Evolutionary conservation across 2,797 vertebrate species (phyloP).

Genomic region (Arrhamphus sclerolepis): DNA sequence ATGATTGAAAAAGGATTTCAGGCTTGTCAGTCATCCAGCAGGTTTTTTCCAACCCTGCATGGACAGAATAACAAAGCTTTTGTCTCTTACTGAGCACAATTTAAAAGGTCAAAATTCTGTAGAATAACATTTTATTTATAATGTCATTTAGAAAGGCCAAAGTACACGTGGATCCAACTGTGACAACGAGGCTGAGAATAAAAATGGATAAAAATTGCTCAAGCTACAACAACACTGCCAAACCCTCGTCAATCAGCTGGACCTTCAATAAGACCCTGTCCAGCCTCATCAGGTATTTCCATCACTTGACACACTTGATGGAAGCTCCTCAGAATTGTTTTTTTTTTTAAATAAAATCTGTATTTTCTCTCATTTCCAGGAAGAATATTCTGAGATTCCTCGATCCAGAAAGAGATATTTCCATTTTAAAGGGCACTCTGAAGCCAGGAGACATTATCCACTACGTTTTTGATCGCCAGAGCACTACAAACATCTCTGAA

Average conservation of each 20-base stretch:
- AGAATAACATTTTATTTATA: neutral
- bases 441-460: constrained; percentile 94
- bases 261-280: constrained; percentile 81
- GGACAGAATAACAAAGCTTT: neutral
- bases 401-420: constrained; percentile 95
- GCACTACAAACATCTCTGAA: constrained; percentile 94
- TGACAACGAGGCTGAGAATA: constrained; percentile 16
- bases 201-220: constrained; percentile 8
- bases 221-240: constrained; percentile 42
- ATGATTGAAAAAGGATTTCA: no score
- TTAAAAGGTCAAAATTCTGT: constrained; percentile 6
- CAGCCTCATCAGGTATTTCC: constrained; percentile 76
- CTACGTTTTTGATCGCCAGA: constrained; percentile 95
- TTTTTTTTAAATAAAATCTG: neutral
- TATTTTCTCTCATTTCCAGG: constrained; percentile 66
- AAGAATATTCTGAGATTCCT: constrained; percentile 94
- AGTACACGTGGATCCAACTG: constrained; percentile 46
- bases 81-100: neutral
- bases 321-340: neutral
- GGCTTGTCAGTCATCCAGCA: no score
- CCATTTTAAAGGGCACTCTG: constrained; percentile 92
- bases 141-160: constrained; percentile 56
- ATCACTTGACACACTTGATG: neutral
- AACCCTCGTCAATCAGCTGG: constrained; percentile 63
- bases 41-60: neutral